Conservation (phyloP, 2,113 vertebrate species). For the Australoheros scitulus region DNA sequence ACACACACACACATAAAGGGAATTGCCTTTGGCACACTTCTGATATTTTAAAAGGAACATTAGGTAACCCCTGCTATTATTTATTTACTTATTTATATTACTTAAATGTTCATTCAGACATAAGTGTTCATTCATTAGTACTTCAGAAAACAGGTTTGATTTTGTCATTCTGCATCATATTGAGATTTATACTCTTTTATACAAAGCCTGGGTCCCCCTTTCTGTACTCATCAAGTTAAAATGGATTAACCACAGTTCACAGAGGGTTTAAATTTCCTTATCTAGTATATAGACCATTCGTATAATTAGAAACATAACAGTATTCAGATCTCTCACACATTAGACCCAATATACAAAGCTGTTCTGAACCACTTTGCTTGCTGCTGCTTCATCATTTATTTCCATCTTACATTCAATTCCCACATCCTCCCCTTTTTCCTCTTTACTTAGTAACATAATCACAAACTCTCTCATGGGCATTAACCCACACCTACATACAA, state of each 20-base stretch:
- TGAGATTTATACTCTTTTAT: background rate
- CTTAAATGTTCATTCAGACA: background rate
- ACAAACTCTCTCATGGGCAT: constrained; percentile 32
- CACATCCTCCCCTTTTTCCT: background rate
- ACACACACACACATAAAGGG: constrained; percentile 14
- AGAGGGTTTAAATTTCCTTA: constrained; percentile 33
- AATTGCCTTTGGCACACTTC: constrained; percentile 35
- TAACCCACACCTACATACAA: background rate
- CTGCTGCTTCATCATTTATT: background rate
- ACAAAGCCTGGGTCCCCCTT: background rate
- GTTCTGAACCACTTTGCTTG: background rate
- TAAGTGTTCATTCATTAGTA: background rate
- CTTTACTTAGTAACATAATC: constrained; percentile 11
- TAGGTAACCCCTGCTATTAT: background rate
- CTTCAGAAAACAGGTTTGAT: background rate
- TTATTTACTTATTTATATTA: background rate
- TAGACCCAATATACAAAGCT: background rate
- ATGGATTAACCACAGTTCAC: constrained; percentile 53
- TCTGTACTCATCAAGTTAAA: background rate
- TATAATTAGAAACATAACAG: constrained; percentile 10
- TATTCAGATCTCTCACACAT: background rate
- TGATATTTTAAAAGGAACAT: constrained; percentile 32
- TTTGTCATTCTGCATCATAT: background rate
- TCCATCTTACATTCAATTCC: background rate
- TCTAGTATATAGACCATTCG: constrained; percentile 28